phyloP scores from a whole-genome alignment of 2,888 invertebrate genomes.

The Caenorhabditis sp. region DNA sequence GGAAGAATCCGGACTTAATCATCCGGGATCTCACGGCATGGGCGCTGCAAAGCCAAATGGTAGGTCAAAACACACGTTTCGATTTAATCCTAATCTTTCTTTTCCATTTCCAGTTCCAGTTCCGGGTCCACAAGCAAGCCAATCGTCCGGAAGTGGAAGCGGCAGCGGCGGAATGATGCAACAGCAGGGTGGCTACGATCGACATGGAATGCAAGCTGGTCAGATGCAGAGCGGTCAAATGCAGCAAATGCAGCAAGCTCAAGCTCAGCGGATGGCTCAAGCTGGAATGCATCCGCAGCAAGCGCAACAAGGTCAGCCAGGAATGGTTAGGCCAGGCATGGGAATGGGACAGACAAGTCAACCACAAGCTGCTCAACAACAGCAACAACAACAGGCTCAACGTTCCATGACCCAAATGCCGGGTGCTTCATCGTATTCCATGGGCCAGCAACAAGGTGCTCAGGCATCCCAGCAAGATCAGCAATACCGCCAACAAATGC shows the following conservation, averaged over 20 bases:
- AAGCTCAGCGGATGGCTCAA: constrained; percentile 25
- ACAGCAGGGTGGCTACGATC: constrained; percentile 14
- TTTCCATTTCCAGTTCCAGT: too few relatives aligned
- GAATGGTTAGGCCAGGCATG: constrained; percentile 25
- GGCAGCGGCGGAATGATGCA: neutral
- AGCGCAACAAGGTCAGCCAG: constrained; percentile 1
- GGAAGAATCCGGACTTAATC: constrained; percentile 55
- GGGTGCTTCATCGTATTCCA: constrained; percentile 23
- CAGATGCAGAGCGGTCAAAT: constrained; percentile 21
- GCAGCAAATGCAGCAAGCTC: constrained; percentile 12
- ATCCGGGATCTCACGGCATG: constrained; percentile 2
- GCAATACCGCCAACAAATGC: constrained; percentile 28
- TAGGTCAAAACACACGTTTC: neutral
- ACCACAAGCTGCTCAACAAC: constrained; percentile 16
- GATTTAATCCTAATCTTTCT: neutral
- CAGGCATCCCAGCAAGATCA: constrained; percentile 22
- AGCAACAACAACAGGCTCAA: constrained; percentile 17
- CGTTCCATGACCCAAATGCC: constrained; percentile 29
- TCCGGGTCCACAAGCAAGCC: neutral
- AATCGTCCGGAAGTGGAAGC: neutral
- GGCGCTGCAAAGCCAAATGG: constrained; percentile 6
- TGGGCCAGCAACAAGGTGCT: constrained; percentile 22
- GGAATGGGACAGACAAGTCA: constrained; percentile 11
- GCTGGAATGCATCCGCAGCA: constrained; percentile 1
- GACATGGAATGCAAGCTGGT: constrained; percentile 16